A percentile compares a stretch with the other conserved stretches of the same genome.
Conservation (phyloP, 2,888 invertebrate species). For the Drosophila aldrichi region DNA sequence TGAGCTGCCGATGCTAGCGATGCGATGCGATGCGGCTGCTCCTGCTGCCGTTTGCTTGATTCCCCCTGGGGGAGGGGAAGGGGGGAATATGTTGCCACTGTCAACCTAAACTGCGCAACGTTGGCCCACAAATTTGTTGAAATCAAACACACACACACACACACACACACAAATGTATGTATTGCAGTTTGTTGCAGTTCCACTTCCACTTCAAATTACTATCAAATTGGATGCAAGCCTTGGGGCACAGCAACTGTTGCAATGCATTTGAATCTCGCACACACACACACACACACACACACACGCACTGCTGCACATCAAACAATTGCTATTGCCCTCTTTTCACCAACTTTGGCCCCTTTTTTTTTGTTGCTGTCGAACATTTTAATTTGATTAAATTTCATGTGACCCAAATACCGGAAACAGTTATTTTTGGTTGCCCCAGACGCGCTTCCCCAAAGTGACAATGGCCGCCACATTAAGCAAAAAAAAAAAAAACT, state of each 20-base stretch:
- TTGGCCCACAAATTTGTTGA: constrained; percentile 65
- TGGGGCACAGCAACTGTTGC: constrained; percentile 61
- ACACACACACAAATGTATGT: neutral
- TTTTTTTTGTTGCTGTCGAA: constrained; percentile 62
- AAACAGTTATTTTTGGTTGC: constrained; percentile 78
- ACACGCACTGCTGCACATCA: constrained; percentile 50
- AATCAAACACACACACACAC: constrained; percentile 43
- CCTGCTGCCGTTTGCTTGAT: constrained; percentile 26
- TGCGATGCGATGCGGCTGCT: constrained; percentile 18
- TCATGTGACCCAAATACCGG: constrained; percentile 82
- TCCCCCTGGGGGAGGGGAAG: constrained; percentile 72
- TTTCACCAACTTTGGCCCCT: constrained; percentile 43
- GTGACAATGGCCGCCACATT: constrained; percentile 79
- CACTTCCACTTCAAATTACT: constrained; percentile 60
- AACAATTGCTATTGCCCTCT: constrained; percentile 56
- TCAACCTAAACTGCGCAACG: constrained; percentile 66
- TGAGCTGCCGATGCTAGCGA: constrained; percentile 45
- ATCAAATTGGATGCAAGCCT: constrained; percentile 58
- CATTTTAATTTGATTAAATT: constrained; percentile 83
- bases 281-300: constrained; percentile 12
- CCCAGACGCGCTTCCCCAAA: constrained; percentile 68
- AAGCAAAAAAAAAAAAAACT: constrained; percentile 18
- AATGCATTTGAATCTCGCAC: constrained; percentile 38
- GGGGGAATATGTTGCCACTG: constrained; percentile 65
- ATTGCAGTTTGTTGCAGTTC: constrained; percentile 58